Conservation (phyloP, 2,113 vertebrate genomes). For the Mungos mungo region DNA sequence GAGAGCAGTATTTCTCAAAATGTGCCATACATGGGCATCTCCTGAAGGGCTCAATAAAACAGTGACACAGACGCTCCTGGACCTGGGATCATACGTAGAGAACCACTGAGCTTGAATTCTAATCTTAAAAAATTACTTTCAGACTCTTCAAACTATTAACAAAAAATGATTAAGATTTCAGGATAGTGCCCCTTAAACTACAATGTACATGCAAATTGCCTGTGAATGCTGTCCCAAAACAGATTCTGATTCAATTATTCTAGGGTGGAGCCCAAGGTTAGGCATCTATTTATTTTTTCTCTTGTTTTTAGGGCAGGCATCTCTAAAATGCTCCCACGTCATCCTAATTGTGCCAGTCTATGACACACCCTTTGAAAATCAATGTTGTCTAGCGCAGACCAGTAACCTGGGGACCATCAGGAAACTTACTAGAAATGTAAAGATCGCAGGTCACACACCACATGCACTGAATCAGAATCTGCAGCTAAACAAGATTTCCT, state of each 20-base stretch:
- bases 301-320: not conserved
- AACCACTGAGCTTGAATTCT: not conserved
- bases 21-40: not conserved
- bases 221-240: not conserved
- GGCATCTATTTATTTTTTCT: not conserved
- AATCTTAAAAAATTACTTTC: not conserved
- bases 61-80: not conserved
- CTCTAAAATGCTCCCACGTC: not conserved
- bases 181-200: not conserved
- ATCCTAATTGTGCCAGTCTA: not conserved
- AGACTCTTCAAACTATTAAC: not conserved
- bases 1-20: not conserved
- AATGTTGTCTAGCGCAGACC: not conserved
- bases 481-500: not conserved
- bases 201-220: not conserved
- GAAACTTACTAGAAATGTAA: not conserved
- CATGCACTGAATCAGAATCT: not conserved
- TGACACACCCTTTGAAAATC: not conserved
- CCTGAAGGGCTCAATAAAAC: not conserved
- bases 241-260: not conserved
- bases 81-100: not conserved
- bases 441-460: not conserved
- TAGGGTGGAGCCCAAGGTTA: not conserved
- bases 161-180: not conserved
- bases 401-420: not conserved